Evolutionary conservation across 1,140 invertebrate species (phyloP).

Genomic region (Metopolophium dirhodum): DNA sequence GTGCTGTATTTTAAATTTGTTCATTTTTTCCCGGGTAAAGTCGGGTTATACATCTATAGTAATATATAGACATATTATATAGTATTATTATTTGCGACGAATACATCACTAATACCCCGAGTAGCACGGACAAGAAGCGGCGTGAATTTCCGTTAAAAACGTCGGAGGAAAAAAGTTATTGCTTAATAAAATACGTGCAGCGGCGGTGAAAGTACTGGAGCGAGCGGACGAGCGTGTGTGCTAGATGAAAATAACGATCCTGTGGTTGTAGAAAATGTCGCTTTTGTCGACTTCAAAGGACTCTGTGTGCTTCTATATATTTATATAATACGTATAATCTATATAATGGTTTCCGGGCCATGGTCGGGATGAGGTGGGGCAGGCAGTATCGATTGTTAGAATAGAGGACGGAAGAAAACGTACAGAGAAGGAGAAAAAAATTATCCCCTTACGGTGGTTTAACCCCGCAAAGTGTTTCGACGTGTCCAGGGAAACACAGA

Average conservation of each 20-base stretch:
- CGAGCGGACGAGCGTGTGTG: not conserved
- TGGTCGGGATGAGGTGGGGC: not conserved
- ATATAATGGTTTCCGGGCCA: not conserved
- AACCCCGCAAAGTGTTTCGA: not conserved
- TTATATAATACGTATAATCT: constrained; percentile 20
- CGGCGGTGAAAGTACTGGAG: not conserved
- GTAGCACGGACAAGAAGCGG: not conserved
- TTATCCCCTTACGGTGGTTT: not conserved
- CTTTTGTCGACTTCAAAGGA: constrained; percentile 46
- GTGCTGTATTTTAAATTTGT: too few relatives aligned
- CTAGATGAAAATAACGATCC: constrained; percentile 22
- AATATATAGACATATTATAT: not conserved
- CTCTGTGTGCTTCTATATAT: not conserved
- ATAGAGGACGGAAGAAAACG: not conserved
- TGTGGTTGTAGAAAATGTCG: not conserved
- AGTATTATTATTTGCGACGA: not conserved
- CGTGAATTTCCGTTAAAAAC: not conserved
- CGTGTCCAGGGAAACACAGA: not conserved
- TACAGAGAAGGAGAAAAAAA: not conserved
- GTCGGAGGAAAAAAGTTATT: not conserved
- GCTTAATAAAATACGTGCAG: not conserved
- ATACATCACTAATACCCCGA: not conserved
- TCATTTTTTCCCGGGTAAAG: too few relatives aligned
- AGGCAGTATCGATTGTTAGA: constrained; percentile 31
- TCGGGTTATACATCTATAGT: too few relatives aligned